These are phyloP conservation scores for Pleuronectes platessa DNA, from an alignment of 2,113 vertebrate genomes.

Conservation along the genomic window DNA sequence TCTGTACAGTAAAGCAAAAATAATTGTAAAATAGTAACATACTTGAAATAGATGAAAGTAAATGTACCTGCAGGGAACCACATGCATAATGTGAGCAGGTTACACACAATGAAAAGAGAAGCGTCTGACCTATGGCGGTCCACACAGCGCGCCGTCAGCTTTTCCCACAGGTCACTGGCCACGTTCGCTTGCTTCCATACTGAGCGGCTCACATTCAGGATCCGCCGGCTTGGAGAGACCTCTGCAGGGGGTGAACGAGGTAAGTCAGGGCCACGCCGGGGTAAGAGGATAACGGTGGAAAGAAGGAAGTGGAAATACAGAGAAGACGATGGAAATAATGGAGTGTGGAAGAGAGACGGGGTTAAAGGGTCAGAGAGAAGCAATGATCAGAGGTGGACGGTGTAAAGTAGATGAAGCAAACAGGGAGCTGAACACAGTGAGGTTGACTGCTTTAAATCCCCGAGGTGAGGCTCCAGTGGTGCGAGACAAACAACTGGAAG, in stretches of 20 bases:
- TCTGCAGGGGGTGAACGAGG: constrained; percentile 77
- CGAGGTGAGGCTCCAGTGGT: constrained; percentile 14
- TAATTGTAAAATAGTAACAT: background rate
- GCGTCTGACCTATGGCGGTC: constrained; percentile 87
- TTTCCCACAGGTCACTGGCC: constrained; percentile 97
- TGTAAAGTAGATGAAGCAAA: constrained; percentile 14
- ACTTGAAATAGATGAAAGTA: background rate
- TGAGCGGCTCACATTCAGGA: constrained; percentile 93
- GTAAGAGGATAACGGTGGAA: constrained; percentile 1
- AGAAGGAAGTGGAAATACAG: background rate
- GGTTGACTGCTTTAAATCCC: constrained; percentile 22
- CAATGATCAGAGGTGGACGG: background rate
- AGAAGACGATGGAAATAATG: background rate
- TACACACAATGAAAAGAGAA: background rate
- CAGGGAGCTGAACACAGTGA: constrained; percentile 23
- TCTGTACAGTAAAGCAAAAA: background rate
- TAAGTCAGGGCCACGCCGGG: background rate
- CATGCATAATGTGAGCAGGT: background rate
- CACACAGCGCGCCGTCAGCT: constrained; percentile 92
- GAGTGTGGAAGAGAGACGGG: background rate
- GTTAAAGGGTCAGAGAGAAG: constrained; percentile 23
- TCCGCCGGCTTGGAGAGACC: constrained; percentile 88
- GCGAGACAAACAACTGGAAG: constrained; percentile 25
- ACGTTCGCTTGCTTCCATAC: constrained; percentile 98
- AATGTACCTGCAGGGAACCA: background rate